These are phyloP conservation scores for Leucosticte australis DNA, from an alignment of 2,113 vertebrate species.

Conservation along the genomic window DNA sequence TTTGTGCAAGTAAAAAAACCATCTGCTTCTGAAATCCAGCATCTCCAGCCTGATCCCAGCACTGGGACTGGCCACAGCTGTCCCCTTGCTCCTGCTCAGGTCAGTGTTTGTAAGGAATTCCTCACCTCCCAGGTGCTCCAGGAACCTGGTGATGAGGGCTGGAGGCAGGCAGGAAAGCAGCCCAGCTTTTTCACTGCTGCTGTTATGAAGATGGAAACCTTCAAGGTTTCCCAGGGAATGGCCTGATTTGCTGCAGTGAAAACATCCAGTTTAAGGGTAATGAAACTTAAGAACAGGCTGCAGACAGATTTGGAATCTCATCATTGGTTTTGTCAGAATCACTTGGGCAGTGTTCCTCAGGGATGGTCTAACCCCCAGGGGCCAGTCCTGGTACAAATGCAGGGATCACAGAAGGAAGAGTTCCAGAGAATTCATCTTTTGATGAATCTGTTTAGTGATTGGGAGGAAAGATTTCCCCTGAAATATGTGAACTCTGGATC, in stretches of 20 bases:
- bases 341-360: background rate
- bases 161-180: background rate
- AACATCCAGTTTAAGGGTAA: background rate
- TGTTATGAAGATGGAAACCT: background rate
- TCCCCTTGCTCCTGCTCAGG: background rate
- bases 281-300: background rate
- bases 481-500: background rate
- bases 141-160: background rate
- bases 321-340: background rate
- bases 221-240: background rate
- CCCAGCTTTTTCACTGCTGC: background rate
- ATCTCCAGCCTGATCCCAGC: background rate
- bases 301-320: background rate
- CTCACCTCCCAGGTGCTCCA: background rate
- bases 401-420: background rate
- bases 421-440: background rate
- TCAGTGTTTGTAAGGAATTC: background rate
- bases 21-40: background rate
- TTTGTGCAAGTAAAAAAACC: background rate
- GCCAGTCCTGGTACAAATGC: background rate
- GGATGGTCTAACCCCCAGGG: background rate
- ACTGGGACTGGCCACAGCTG: background rate
- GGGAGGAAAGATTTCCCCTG: background rate
- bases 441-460: background rate
- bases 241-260: background rate